phyloP scores from a whole-genome alignment of 2,797 vertebrate species.

The Sandelia bainsii region DNA sequence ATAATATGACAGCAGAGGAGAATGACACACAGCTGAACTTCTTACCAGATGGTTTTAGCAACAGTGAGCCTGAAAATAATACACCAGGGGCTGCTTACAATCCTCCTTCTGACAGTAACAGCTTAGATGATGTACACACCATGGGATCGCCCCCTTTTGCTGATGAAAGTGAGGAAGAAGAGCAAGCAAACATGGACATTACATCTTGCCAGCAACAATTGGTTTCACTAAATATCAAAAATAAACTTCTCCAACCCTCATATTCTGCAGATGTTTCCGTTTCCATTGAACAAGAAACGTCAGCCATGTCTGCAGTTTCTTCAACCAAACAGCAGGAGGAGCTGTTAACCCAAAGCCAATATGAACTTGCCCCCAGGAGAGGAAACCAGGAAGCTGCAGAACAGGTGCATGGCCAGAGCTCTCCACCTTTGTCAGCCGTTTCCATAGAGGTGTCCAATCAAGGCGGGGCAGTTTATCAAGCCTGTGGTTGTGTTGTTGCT shows the following conservation, averaged over 20 bases:
- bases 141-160: constrained; percentile 52
- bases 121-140: constrained; percentile 9
- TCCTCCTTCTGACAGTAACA: constrained; percentile 25
- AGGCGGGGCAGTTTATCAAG: constrained; percentile 58
- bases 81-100: constrained; percentile 1
- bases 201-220: constrained; percentile 43
- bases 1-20: constrained; percentile 13
- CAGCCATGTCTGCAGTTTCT: constrained; percentile 31
- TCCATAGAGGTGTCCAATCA: constrained; percentile 77
- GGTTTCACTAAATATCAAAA: constrained; percentile 35
- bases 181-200: constrained; percentile 32
- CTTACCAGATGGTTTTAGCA: constrained; percentile 6
- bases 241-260: constrained; percentile 16
- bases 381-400: constrained; percentile 78
- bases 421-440: constrained; percentile 83
- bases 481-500: constrained; percentile 60
- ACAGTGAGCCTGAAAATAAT: constrained; percentile 6
- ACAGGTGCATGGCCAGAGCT: constrained; percentile 80
- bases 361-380: constrained; percentile 38
- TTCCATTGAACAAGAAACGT: constrained; percentile 6
- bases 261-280: constrained; percentile 17
- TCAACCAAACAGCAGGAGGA: constrained; percentile 73
- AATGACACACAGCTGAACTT: constrained; percentile 12
- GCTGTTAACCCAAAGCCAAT: constrained; percentile 53
- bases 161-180: constrained; percentile 64